Conservation (phyloP, 2,113 vertebrate species). For the Gavialis gangeticus region DNA sequence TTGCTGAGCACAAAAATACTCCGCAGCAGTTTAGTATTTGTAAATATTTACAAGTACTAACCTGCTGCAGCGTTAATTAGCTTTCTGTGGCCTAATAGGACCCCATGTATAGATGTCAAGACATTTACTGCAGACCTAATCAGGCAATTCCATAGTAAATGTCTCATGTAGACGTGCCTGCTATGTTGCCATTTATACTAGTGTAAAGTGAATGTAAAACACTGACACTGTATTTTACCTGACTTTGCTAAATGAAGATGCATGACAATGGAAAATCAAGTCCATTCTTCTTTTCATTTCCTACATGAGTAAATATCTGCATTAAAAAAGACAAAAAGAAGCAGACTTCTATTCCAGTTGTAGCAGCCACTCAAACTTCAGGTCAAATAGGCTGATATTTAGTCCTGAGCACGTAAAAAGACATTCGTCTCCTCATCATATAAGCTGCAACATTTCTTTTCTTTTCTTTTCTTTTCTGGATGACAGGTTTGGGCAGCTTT, state of each 20-base stretch:
- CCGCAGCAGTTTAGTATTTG: no score
- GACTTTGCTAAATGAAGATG: not conserved
- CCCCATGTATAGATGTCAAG: no score
- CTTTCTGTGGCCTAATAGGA: no score
- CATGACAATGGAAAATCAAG: not conserved
- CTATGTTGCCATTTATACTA: not conserved
- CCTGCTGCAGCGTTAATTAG: no score
- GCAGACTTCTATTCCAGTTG: not conserved
- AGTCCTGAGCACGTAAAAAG: not conserved
- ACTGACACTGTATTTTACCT: not conserved
- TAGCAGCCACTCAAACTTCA: not conserved
- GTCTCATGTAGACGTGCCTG: not conserved
- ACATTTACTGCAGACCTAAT: no score
- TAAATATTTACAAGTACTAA: no score
- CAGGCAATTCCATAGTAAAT: no score
- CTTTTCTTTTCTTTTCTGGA: not conserved
- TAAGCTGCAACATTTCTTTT: not conserved
- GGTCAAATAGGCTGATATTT: not conserved
- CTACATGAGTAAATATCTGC: not conserved
- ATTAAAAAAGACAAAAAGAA: not conserved
- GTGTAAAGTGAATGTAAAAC: not conserved
- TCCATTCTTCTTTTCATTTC: not conserved
- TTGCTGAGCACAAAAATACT: no score
- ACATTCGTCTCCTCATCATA: not conserved
- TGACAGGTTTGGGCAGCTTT: not conserved